Conservation (phyloP, 2,797 vertebrate genomes). For the Hozukius guyotensis region DNA sequence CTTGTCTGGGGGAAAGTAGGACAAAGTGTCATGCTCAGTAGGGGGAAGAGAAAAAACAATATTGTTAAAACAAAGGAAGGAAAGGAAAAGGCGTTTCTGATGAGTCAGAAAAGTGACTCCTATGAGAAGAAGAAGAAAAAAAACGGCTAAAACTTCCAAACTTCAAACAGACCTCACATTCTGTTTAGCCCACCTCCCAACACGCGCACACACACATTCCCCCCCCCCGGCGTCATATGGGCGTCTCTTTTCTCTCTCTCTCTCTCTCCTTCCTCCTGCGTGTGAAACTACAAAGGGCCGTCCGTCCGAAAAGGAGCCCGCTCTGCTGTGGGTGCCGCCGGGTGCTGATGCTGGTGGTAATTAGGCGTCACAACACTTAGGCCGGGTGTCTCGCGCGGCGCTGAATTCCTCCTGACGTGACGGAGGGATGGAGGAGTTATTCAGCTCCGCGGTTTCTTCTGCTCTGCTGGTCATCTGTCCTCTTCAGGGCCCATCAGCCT, state of each 20-base stretch:
- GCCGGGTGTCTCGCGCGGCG: slow-evolving; percentile 60
- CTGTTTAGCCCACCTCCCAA: slow-evolving; percentile 43
- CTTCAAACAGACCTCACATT: slow-evolving; percentile 65
- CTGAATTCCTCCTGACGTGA: slow-evolving; percentile 76
- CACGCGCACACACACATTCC: slow-evolving; percentile 15
- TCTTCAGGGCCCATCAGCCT: slow-evolving; percentile 75
- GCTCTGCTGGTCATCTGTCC: slow-evolving; percentile 81
- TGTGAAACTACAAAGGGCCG: slow-evolving; percentile 75
- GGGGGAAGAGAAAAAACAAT: not conserved
- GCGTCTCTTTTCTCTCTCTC: not conserved
- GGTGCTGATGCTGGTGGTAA: slow-evolving; percentile 77
- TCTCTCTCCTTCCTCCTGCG: slow-evolving; percentile 8
- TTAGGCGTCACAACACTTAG: slow-evolving; percentile 83
- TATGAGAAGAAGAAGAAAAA: slow-evolving; percentile 8
- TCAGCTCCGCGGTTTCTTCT: slow-evolving; percentile 76
- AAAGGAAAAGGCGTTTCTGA: slow-evolving; percentile 52
- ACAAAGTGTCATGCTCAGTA: slow-evolving; percentile 49
- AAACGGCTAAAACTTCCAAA: slow-evolving; percentile 31
- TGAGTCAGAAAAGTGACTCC: slow-evolving; percentile 64
- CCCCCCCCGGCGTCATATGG: slow-evolving; percentile 19
- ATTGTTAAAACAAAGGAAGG: slow-evolving; percentile 37
- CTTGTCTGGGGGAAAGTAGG: slow-evolving; percentile 51
- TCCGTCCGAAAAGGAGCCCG: slow-evolving; percentile 57
- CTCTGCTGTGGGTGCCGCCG: slow-evolving; percentile 61
- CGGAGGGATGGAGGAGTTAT: slow-evolving; percentile 76